Base-by-base conservation (phyloP, 1,140 invertebrate species). In the Heliconius eleuchia region DNA sequence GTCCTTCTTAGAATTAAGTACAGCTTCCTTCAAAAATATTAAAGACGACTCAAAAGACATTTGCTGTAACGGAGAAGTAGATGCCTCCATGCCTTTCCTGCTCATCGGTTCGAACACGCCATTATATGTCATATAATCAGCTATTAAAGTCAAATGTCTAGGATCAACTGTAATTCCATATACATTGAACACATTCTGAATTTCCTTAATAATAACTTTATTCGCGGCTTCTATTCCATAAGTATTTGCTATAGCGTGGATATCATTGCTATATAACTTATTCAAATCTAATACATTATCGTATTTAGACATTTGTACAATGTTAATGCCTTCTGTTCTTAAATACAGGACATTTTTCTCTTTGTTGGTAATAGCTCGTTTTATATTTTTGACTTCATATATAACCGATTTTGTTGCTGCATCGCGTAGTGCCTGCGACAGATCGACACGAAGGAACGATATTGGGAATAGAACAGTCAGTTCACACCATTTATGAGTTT, bases 101-200 rank as follows among this genome's bases (percentile, higher is more conserved):
- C 97, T 99, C 90, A 99, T 96, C 0, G 99, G 98, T 88, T 97
- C 96, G 86, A 98, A 99, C 13, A 95, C 95, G 1, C 99, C 99
- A 88, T 98, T 97, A 86, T 97, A 99, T 0, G 99, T 99, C 99
- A 99, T 99, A 90, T 99, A 99, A 94, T 99, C 99, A 0, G 99
- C 98, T 77, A 99, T 96, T 1, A 99, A 94, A 0, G 96, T 97
- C 79, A 99, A 95, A 96, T 99, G 99, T 55, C 99, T 95, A 4
- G 97, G 96, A 95, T 99, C 98, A 0, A 99, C 98, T 23, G 96
- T 96, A 87, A 99, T 99, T 34, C 99, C 99, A 89, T 99, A 99
- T 5, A 98, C 98, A 86, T 97, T 97, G 91, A 99, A 99, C 19
- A 99, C 98, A 90, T 98, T 97, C 89, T 97, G 96, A 50, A 99